Evolutionary conservation across 1,140 invertebrate species (phyloP), one percentile per base, ranked within the genome.

Genomic region (Drosophila hydei): DNA sequence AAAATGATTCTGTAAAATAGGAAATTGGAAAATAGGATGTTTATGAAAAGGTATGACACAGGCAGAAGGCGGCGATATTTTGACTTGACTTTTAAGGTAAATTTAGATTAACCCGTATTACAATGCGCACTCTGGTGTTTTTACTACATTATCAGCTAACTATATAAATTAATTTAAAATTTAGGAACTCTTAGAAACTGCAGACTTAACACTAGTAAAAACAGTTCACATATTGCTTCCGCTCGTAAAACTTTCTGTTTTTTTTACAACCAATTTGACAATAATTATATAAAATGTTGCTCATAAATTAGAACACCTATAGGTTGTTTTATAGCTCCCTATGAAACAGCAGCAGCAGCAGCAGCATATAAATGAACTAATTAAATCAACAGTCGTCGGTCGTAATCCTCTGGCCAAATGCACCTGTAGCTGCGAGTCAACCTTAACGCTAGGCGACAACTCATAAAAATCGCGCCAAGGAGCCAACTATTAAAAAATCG

Each of bases 311-410:
- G 73, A 80, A 80, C 68, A 63, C 64, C 55, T 70, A 65, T 50
- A 69, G 55, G 33, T 47, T 19, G 45, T 43, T 84, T 64, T 55
- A 76, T 69, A 43, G 60, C 61, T 47, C 38, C 43, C 62, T 58
- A 48, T 45, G 33, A 43, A 47, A 47, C 47, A 33, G 30, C 27
- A 48, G 68, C 68, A 70, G 9, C 30, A 33, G 9, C 52, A 51
- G 52, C 51, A 40, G 72, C 68, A 70, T 77, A 64, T 81, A 80
- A 81, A 80, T 77, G 63, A 70, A 38, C 76, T 84, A 84, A 84
- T 84, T 84, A 84, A 87, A 45, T 68, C 56, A 76, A 67, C 79
- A 67, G 55, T 55, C 48, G 11, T 23, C 60, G 47, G 38, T 23
- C 50, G 25, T 43, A 43, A 62, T 62, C 47, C 47, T 62, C 30